Evolutionary conservation across 2,888 invertebrate species (phyloP).

Genomic region (Diaprepes abbreviatus): DNA sequence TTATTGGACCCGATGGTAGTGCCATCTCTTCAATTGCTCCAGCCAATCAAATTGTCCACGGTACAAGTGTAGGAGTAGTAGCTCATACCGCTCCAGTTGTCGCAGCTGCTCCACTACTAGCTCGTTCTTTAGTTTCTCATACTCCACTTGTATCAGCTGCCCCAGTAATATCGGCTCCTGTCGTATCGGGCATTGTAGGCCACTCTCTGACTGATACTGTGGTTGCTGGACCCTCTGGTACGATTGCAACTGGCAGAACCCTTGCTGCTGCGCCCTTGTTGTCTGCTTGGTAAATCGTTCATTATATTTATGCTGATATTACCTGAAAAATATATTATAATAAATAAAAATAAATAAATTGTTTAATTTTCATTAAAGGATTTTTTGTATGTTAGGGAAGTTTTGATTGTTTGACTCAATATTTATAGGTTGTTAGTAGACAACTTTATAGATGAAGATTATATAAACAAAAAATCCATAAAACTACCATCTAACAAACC

Average conservation of each 20-base stretch:
- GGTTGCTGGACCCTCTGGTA: slow-evolving; percentile 57
- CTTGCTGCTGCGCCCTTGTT: slow-evolving; percentile 37
- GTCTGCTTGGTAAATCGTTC: slow-evolving; percentile 17
- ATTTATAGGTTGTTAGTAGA: no score
- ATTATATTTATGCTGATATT: background rate
- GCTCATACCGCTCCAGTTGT: slow-evolving; percentile 28
- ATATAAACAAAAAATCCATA: no score
- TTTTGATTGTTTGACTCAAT: no score
- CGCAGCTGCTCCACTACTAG: no score
- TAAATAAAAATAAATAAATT: no score
- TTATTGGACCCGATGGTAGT: slow-evolving; percentile 59
- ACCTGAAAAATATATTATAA: no score
- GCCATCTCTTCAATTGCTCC: slow-evolving; percentile 57
- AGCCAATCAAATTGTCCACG: slow-evolving; percentile 57
- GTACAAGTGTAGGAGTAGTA: slow-evolving; percentile 44
- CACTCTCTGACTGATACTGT: slow-evolving; percentile 49
- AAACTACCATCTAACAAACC: no score
- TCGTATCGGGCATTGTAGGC: slow-evolving; percentile 16
- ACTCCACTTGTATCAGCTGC: slow-evolving; percentile 30
- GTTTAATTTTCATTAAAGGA: no score
- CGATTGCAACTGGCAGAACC: slow-evolving; percentile 52
- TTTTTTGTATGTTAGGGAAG: no score
- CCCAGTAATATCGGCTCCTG: slow-evolving; percentile 14
- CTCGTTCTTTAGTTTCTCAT: slow-evolving; percentile 1
- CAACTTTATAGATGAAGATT: no score